Conservation (phyloP, 2,113 vertebrate genomes). For the Gymnogyps californianus region DNA sequence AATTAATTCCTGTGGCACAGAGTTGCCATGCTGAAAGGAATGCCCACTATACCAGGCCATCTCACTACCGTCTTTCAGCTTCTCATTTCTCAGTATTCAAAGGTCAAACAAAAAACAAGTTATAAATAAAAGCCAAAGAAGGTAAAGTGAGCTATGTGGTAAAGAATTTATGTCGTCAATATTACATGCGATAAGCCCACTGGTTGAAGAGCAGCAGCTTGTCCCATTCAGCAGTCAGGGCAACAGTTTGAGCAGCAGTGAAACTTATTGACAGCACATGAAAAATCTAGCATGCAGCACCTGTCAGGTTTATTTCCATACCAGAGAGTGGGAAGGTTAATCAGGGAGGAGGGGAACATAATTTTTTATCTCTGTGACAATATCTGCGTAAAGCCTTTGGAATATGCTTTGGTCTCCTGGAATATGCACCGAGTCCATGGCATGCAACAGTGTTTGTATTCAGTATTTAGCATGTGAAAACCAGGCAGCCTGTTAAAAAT, state of each 20-base stretch:
- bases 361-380: not conserved
- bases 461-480: not conserved
- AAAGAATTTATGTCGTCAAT: not conserved
- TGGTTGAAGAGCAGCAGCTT: not conserved
- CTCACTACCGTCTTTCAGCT: not conserved
- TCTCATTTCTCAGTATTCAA: conserved; percentile 2
- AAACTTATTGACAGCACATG: not conserved
- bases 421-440: not conserved
- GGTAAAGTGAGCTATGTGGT: not conserved
- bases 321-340: not conserved
- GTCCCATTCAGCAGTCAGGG: not conserved
- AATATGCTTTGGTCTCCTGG: not conserved
- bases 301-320: conserved; percentile 19
- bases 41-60: not conserved
- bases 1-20: not conserved
- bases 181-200: not conserved
- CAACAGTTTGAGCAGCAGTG: not conserved
- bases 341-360: not conserved
- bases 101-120: conserved; percentile 32
- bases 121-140: not conserved
- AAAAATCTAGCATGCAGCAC: not conserved
- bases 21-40: not conserved
- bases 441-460: not conserved
- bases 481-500: not conserved
- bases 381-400: not conserved